Conservation (phyloP, 2,797 vertebrate species). For the Myotis daubentonii region DNA sequence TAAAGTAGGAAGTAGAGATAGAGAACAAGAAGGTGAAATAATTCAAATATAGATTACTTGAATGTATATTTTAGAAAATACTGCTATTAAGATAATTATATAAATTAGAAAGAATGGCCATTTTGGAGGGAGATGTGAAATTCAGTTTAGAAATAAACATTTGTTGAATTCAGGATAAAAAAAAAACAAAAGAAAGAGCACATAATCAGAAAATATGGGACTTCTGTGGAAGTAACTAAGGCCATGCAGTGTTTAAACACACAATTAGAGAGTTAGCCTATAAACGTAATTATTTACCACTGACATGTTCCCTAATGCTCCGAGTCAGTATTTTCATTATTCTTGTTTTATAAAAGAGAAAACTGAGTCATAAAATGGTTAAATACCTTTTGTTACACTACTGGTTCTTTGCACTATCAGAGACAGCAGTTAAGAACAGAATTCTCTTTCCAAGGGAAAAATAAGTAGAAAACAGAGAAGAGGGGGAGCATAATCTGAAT, state of each 20-base stretch:
- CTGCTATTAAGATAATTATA: background rate
- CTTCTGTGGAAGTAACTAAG: background rate
- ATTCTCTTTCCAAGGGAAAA: background rate
- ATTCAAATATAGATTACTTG: background rate
- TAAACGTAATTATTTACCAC: background rate
- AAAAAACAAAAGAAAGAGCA: background rate
- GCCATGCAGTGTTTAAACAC: background rate
- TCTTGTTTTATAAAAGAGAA: constrained; percentile 13
- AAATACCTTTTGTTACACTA: background rate
- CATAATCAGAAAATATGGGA: background rate
- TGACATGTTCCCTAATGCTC: background rate
- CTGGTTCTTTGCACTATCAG: background rate
- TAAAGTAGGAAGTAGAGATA: background rate
- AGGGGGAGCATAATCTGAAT: background rate
- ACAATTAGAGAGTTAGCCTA: background rate
- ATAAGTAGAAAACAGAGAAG: background rate
- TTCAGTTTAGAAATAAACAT: constrained; percentile 13
- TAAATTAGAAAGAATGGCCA: background rate
- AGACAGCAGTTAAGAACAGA: constrained; percentile 1
- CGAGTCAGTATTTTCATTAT: background rate
- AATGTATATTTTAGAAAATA: background rate
- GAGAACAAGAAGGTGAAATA: background rate
- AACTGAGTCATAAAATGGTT: background rate
- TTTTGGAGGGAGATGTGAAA: background rate
- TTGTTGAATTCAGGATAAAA: background rate